Percentiles rank a stretch among this genome's conserved stretches.
Conservation (phyloP, 2,888 invertebrate genomes). For the Macrophya annulata region DNA sequence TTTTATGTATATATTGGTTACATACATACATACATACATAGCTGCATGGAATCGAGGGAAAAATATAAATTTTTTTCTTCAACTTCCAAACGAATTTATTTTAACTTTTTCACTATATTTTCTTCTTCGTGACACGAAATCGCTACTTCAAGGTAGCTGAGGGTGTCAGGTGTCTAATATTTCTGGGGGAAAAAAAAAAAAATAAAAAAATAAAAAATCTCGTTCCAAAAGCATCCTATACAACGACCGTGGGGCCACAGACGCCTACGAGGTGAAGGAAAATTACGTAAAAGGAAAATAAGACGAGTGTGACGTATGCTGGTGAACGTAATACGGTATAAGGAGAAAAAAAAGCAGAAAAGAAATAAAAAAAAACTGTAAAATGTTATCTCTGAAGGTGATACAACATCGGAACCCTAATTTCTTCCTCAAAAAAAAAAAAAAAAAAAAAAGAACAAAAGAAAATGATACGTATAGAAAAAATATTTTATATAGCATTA, state of each 20-base stretch:
- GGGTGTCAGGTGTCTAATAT: conserved; percentile 42
- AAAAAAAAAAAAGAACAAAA: neutral
- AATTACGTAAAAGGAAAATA: conserved; percentile 24
- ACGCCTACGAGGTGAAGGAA: neutral
- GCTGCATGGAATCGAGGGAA: neutral
- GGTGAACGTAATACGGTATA: neutral
- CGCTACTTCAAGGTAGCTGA: conserved; percentile 11
- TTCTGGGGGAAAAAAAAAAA: neutral
- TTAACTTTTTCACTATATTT: neutral
- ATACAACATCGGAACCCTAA: neutral
- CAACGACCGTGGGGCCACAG: neutral
- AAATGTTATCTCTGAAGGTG: neutral
- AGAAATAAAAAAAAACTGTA: neutral
- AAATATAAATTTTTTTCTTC: neutral
- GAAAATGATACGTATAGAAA: too few relatives aligned
- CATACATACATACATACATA: too few relatives aligned
- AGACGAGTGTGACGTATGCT: neutral
- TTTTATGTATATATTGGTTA: too few relatives aligned
- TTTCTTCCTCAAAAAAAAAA: neutral
- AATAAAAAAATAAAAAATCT: neutral
- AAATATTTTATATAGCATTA: too few relatives aligned
- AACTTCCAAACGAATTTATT: conserved; percentile 13
- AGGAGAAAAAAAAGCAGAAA: neutral
- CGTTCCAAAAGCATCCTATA: conserved; percentile 2
- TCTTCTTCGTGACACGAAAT: neutral